Percentiles rank a stretch among this genome's conserved stretches.
These are phyloP conservation scores for Parasteatoda lunata DNA, from an alignment of 2,888 invertebrate genomes.

Conservation along the genomic window DNA sequence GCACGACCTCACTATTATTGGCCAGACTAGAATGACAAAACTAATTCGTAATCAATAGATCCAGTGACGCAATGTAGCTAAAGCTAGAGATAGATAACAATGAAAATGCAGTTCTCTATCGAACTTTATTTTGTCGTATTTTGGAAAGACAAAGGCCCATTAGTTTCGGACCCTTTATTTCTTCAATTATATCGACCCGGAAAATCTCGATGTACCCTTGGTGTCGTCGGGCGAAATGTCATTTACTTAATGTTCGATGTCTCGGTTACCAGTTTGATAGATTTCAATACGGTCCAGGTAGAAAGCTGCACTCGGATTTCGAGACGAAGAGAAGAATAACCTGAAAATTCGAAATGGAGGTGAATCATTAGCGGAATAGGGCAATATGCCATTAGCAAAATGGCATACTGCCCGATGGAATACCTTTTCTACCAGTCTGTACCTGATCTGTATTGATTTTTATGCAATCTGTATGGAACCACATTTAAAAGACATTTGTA, in stretches of 20 bases:
- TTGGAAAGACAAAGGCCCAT: conserved; percentile 25
- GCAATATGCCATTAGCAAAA: too few relatives aligned
- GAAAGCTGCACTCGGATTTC: background rate
- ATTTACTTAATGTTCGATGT: background rate
- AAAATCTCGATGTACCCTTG: background rate
- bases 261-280: background rate
- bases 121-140: background rate
- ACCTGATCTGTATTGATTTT: too few relatives aligned
- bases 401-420: too few relatives aligned
- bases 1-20: background rate
- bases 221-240: background rate
- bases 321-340: too few relatives aligned
- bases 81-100: conserved; percentile 17
- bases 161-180: conserved; percentile 50
- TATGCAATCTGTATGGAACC: too few relatives aligned
- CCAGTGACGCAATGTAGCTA: background rate
- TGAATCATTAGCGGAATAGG: too few relatives aligned
- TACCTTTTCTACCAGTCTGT: too few relatives aligned
- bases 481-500: too few relatives aligned
- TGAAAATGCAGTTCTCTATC: background rate
- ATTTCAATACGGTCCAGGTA: background rate
- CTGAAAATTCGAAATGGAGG: too few relatives aligned
- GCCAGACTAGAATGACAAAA: conserved; percentile 19
- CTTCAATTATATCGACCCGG: conserved; percentile 1
- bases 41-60: conserved; percentile 57